phyloP scores from a whole-genome alignment of 2,797 vertebrate species.

The Capromys pilorides region DNA sequence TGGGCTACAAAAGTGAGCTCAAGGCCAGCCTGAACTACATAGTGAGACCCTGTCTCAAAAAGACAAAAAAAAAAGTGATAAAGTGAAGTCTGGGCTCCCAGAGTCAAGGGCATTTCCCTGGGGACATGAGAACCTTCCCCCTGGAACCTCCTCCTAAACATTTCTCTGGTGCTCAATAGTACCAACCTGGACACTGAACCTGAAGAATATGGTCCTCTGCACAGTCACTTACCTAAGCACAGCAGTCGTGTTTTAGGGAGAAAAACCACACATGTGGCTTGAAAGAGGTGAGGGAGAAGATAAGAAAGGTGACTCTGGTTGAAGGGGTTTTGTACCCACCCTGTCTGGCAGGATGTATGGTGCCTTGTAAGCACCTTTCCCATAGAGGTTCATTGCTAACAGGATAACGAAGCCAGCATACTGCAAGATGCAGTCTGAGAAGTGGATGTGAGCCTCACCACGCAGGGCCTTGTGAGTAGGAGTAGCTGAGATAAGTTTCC shows the following conservation, averaged over 20 bases:
- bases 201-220: neutral
- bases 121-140: neutral
- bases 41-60: too few relatives aligned
- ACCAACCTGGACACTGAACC: neutral
- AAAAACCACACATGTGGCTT: neutral
- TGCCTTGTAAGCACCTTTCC: neutral
- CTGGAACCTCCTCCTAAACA: neutral
- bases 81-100: too few relatives aligned
- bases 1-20: too few relatives aligned
- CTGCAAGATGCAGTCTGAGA: neutral
- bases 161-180: neutral
- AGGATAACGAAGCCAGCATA: neutral
- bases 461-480: too few relatives aligned
- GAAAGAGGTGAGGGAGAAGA: neutral
- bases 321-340: neutral
- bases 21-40: too few relatives aligned
- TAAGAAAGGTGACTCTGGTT: neutral
- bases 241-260: neutral
- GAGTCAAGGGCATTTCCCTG: too few relatives aligned
- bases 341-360: neutral
- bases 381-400: neutral
- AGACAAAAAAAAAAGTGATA: too few relatives aligned
- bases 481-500: neutral
- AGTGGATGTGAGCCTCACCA: neutral
- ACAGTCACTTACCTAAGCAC: neutral